Conservation (phyloP, 2,797 vertebrate genomes). For the Mormyrus hasselquistii region DNA sequence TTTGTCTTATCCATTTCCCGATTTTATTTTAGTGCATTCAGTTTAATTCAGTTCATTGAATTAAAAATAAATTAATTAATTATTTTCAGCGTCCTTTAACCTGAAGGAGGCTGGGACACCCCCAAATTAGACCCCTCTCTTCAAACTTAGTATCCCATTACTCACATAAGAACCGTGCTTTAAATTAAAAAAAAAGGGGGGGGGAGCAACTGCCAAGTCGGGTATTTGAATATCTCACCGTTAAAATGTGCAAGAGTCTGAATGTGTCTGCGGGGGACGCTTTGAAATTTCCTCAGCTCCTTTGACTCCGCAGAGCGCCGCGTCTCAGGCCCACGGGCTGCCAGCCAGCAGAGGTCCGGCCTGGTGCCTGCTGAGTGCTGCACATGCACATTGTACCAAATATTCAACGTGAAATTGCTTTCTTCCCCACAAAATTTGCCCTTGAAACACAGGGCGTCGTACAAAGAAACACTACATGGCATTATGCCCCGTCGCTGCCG, state of each 20-base stretch:
- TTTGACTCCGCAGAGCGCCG: slow-evolving; percentile 37
- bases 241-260: slow-evolving; percentile 52
- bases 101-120: slow-evolving; percentile 35
- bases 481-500: slow-evolving; percentile 21
- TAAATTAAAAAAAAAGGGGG: slow-evolving; percentile 26
- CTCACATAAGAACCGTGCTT: slow-evolving; percentile 19
- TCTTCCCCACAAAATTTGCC: slow-evolving; percentile 25
- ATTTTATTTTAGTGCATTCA: slow-evolving; percentile 37
- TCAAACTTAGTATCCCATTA: slow-evolving; percentile 37
- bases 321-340: slow-evolving; percentile 35
- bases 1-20: slow-evolving; percentile 27
- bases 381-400: slow-evolving; percentile 34
- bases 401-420: slow-evolving; percentile 43
- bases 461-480: slow-evolving; percentile 35
- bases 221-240: slow-evolving; percentile 52
- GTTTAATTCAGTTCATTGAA: slow-evolving; percentile 39
- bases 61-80: slow-evolving; percentile 26
- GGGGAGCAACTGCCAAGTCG: slow-evolving; percentile 31
- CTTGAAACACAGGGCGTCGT: slow-evolving; percentile 38
- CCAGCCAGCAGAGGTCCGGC: slow-evolving; percentile 37
- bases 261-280: slow-evolving; percentile 50
- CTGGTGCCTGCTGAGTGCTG: slow-evolving; percentile 31
- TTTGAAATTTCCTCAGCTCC: slow-evolving; percentile 54
- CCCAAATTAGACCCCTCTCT: slow-evolving; percentile 41
- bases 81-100: slow-evolving; percentile 37